phyloP scores from a whole-genome alignment of 1,140 invertebrate genomes.

The Drosophila busckii region DNA sequence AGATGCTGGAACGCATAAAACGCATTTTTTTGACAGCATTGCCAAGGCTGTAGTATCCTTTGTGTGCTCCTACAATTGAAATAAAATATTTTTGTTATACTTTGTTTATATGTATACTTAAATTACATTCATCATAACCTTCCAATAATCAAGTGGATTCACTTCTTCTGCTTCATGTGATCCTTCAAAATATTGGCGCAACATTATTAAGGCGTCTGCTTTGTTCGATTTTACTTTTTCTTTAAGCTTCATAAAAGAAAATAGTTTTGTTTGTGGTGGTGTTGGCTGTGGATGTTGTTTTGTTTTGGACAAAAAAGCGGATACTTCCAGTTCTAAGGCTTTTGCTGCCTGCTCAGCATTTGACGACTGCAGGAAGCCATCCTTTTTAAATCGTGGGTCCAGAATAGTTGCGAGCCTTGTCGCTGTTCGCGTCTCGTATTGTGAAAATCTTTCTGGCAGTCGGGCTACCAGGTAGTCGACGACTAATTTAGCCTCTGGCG shows the following conservation, averaged over 20 bases:
- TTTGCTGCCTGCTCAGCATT: not conserved
- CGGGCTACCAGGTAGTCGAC: not conserved
- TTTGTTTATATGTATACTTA: not conserved
- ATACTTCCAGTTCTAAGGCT: not conserved
- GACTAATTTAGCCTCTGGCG: not conserved
- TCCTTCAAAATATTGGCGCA: not conserved
- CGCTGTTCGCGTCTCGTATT: constrained; percentile 1
- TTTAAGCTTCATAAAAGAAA: constrained; percentile 1
- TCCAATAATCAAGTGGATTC: constrained; percentile 1
- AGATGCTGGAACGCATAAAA: not conserved
- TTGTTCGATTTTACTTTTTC: not conserved
- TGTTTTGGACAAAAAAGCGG: not conserved
- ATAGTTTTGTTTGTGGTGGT: not conserved
- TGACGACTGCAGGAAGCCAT: not conserved
- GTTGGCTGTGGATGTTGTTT: not conserved
- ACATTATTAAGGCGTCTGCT: not conserved
- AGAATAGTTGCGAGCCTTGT: not conserved
- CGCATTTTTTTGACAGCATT: not conserved
- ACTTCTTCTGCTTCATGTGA: not conserved
- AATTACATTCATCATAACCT: not conserved
- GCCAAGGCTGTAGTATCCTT: not conserved
- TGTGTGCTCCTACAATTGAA: not conserved
- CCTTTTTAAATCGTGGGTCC: not conserved
- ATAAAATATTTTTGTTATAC: not conserved
- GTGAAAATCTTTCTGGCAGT: not conserved